Conservation (phyloP, 2,888 invertebrate genomes). For the Eulithis testata region DNA sequence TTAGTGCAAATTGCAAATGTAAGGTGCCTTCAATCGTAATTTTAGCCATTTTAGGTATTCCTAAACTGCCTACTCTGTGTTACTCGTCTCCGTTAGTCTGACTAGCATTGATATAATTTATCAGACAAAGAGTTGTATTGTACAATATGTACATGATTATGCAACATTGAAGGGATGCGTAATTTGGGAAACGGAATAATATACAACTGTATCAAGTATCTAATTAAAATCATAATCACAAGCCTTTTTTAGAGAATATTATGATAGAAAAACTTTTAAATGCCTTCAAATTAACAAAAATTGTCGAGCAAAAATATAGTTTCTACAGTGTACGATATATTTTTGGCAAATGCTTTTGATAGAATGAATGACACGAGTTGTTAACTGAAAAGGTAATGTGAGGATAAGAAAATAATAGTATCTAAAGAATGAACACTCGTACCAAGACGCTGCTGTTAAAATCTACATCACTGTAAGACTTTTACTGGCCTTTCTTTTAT, state of each 20-base stretch:
- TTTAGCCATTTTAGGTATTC: no score
- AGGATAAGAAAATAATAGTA: constrained; percentile 64
- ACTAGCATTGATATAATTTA: no score
- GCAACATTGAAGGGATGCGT: no score
- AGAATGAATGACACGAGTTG: constrained; percentile 60
- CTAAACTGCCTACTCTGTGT: no score
- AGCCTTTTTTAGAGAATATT: constrained; percentile 5
- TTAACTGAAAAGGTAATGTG: constrained; percentile 52
- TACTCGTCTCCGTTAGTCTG: no score
- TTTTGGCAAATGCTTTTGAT: constrained; percentile 33
- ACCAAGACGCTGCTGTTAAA: constrained; percentile 84
- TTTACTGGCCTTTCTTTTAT: constrained; percentile 61
- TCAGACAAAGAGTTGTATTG: no score
- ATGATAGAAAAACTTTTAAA: constrained; percentile 37
- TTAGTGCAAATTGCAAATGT: no score
- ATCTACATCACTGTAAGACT: constrained; percentile 57
- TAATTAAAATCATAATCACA: no score
- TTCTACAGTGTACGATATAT: background rate
- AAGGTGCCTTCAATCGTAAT: no score
- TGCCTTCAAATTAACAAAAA: background rate
- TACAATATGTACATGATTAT: no score
- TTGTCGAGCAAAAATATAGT: background rate
- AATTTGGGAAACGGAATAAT: no score
- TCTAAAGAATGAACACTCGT: constrained; percentile 72
- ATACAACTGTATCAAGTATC: no score